These are phyloP conservation scores for Colostygia pectinataria DNA, from an alignment of 2,888 invertebrate species.

Conservation along the genomic window DNA sequence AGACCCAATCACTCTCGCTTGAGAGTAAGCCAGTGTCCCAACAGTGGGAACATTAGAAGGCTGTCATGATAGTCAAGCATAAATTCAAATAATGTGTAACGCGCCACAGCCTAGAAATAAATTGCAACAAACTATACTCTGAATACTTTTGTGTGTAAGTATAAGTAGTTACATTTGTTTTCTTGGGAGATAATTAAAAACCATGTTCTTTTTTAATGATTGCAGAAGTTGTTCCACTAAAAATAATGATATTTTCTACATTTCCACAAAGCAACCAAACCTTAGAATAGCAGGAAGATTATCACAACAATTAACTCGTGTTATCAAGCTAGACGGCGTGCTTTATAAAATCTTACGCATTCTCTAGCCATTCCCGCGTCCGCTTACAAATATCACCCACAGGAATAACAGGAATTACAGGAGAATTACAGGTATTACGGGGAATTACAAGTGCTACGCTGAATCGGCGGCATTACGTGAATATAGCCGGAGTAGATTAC, in stretches of 20 bases:
- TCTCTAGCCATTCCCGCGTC: conserved; percentile 37
- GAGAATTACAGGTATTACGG: conserved; percentile 50
- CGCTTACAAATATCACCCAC: conserved; percentile 55
- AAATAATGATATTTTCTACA: background rate
- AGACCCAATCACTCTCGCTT: no score
- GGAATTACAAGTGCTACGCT: conserved; percentile 33
- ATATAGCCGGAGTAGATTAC: conserved; percentile 36
- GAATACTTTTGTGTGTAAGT: no score
- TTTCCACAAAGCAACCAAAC: background rate
- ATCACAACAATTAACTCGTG: conserved; percentile 27
- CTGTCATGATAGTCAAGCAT: no score
- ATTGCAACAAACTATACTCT: no score
- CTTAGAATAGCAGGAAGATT: conserved; percentile 17
- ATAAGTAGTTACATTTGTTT: no score
- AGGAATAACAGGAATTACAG: conserved; percentile 45
- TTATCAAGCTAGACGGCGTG: conserved; percentile 35
- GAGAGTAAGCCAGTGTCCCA: no score
- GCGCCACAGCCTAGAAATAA: no score
- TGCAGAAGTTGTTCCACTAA: background rate
- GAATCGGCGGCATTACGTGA: conserved; percentile 37
- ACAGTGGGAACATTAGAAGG: no score
- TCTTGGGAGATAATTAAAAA: no score
- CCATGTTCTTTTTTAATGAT: no score
- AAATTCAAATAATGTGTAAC: no score
- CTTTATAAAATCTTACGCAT: conserved; percentile 42